Base-by-base conservation (phyloP, 64 coral and sea anemone species). In the Stichodactyla mertensii region DNA sequence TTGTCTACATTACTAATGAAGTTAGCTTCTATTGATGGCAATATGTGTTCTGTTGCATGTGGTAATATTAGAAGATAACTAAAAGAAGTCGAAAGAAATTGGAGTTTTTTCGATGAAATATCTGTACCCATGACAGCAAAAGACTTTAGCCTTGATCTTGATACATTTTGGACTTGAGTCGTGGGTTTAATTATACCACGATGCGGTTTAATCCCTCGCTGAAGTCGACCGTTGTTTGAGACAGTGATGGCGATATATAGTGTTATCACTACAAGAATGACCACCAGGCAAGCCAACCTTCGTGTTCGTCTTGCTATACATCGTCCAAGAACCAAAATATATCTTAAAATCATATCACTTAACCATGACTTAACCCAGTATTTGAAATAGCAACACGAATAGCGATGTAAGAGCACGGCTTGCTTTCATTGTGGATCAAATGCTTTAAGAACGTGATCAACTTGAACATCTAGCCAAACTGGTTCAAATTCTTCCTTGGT, bases 1-100 rank as follows among this genome's bases (percentile, higher is more conserved):
- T 74, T 74, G 24, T 74, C 69, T 36, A 74, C 69, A 74, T 74
- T 74, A 14, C 69, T 23, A 74, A 74, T 74, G 10, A 74, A 74
- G 1, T 4, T 8, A 26, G 69, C 69, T 12, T 31, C 69, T 9
- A 10, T 28, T 74, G 69, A n/a, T 74, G 69, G 69, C 10, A 12
- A 27, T 27, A 74, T 31, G 11, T 13, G 7, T 10, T 74, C 22
- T 1, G 69, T 74, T 11, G 23, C n/a, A 11, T 74, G 69, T n/a
- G 69, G 69, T 74, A 74, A 74, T 27, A 74, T 31, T 13, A 74
- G 36, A n/a, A 74, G 26, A 31, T 74, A 74, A 13, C 12, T 74
- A 31, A 74, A 74, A n/a, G 24, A 13, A 10, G 69, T 11, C 4
- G 69, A 74, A 0, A 74, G 69, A 4, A 31, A 31, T 14, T 74